Percentiles rank a stretch among this genome's conserved stretches.
These are phyloP conservation scores for Phaetusa simplex DNA, from an alignment of 2,113 vertebrate genomes.

Conservation along the genomic window DNA sequence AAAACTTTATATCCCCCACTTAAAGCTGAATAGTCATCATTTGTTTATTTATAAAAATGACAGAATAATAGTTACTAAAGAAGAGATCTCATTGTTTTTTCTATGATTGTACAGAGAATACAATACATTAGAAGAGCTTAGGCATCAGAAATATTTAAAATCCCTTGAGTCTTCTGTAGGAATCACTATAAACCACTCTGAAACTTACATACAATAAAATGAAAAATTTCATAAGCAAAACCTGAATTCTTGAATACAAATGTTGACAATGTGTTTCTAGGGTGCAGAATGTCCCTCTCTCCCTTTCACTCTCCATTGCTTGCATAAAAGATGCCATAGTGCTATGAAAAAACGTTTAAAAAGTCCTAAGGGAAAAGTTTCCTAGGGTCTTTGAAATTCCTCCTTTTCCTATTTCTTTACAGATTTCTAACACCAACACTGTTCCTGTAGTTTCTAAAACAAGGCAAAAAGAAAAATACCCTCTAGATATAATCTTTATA, in stretches of 20 bases:
- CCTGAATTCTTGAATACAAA: conserved; percentile 39
- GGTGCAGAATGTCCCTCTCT: background rate
- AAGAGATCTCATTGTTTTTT: background rate
- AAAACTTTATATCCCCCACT: background rate
- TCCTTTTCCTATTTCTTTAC: conserved; percentile 71
- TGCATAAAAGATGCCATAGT: conserved; percentile 62
- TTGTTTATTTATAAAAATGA: background rate
- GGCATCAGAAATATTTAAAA: conserved; percentile 25
- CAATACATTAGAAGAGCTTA: background rate
- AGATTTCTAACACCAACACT: conserved; percentile 74
- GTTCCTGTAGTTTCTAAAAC: conserved; percentile 71
- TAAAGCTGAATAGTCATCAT: background rate
- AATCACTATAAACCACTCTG: conserved; percentile 19
- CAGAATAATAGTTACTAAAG: background rate
- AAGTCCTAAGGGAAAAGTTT: conserved; percentile 77
- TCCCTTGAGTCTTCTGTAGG: background rate
- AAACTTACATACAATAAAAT: conserved; percentile 37
- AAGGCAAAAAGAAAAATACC: conserved; percentile 78
- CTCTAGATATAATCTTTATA: conserved; percentile 73
- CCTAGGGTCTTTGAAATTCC: conserved; percentile 76
- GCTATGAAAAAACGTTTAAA: conserved; percentile 62
- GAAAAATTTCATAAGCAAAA: conserved; percentile 43
- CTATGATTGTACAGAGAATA: background rate
- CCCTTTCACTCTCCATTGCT: conserved; percentile 3
- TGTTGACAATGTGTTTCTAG: conserved; percentile 32